Evolutionary conservation across 2,888 invertebrate species (phyloP).

Genomic region (Schizotus pectinicornis): DNA sequence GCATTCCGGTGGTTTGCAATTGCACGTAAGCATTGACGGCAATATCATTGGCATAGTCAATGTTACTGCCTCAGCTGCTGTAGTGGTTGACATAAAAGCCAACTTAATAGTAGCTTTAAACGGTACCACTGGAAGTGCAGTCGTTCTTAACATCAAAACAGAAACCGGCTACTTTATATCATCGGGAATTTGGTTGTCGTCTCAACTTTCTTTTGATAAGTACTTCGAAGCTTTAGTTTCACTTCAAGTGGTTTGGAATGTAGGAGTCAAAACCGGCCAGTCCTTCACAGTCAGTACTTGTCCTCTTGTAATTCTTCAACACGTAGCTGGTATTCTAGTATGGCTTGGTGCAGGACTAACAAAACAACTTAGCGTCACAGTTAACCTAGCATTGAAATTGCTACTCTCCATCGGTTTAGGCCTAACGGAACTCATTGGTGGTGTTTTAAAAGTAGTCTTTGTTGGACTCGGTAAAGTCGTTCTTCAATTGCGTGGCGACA

Average conservation of each 20-base stretch:
- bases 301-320: background rate
- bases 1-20: too few species aligned
- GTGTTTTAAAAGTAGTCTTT: background rate
- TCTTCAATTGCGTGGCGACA: background rate
- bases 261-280: background rate
- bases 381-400: background rate
- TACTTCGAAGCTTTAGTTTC: background rate
- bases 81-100: background rate
- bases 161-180: background rate
- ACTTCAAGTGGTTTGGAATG: background rate
- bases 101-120: background rate
- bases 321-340: background rate
- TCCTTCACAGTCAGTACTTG: background rate
- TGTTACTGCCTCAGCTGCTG: too few species aligned
- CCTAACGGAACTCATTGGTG: background rate
- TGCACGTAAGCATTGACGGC: too few species aligned
- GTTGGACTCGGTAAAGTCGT: background rate
- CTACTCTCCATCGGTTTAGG: background rate
- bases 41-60: too few species aligned
- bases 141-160: background rate
- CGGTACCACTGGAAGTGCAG: background rate
- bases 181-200: background rate
- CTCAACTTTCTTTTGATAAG: background rate
- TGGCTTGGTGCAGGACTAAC: background rate
- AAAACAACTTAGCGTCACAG: background rate